These are phyloP conservation scores for Oxyura jamaicensis DNA, from an alignment of 2,113 vertebrate genomes.

Conservation along the genomic window DNA sequence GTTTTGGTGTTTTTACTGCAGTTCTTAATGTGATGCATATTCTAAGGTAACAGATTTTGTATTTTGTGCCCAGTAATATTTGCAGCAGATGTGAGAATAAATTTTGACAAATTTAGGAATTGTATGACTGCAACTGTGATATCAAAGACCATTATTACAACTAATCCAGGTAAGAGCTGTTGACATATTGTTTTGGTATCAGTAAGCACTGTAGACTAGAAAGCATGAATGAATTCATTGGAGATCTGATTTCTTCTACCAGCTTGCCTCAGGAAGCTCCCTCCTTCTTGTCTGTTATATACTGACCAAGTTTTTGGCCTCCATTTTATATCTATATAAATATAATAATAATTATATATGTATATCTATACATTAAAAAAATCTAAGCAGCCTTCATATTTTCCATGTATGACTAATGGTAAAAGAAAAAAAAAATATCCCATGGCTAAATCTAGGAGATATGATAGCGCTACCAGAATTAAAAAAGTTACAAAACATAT, in stretches of 20 bases:
- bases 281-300: neutral
- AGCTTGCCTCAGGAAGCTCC: neutral
- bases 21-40: neutral
- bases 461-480: rapidly evolving
- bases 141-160: conserved; percentile 94
- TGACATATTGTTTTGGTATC: neutral
- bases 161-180: conserved; percentile 89
- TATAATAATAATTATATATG: too few species aligned
- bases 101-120: conserved; percentile 92
- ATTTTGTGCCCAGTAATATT: conserved; percentile 88
- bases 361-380: neutral
- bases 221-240: neutral
- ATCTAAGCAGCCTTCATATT: neutral
- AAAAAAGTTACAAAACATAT: neutral
- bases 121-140: conserved; percentile 90
- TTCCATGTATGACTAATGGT: neutral
- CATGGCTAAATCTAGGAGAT: neutral
- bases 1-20: conserved; percentile 17
- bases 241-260: neutral
- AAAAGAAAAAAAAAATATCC: neutral
- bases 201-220: neutral
- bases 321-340: neutral
- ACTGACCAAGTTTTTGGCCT: neutral
- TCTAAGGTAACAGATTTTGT: conserved; percentile 23
- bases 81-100: conserved; percentile 90